Conservation (phyloP, 2,888 invertebrate genomes). For the Arge pagana region DNA sequence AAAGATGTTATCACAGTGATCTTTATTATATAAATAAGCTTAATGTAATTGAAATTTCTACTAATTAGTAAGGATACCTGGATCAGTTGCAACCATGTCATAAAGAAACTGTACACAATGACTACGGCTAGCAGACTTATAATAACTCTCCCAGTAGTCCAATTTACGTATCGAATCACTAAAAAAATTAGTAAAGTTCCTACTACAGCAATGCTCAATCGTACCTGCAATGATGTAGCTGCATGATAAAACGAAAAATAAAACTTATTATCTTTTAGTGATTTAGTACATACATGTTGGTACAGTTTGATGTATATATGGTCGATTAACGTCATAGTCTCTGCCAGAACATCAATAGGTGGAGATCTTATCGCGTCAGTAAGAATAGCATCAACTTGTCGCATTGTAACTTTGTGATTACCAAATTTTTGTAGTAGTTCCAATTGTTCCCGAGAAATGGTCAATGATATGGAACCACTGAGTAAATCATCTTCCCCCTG, state of each 20-base stretch:
- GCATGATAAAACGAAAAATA: too few relatives aligned
- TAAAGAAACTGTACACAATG: conserved; percentile 38
- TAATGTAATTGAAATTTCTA: not conserved
- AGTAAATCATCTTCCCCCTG: conserved; percentile 33
- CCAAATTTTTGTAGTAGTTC: conserved; percentile 38
- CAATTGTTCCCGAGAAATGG: conserved; percentile 38
- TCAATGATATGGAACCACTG: conserved; percentile 37
- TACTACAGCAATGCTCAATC: conserved; percentile 9
- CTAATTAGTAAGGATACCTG: conserved; percentile 33
- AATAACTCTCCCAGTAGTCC: conserved; percentile 33
- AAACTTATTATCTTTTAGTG: not conserved
- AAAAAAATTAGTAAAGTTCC: conserved; percentile 26
- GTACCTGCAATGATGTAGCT: not conserved
- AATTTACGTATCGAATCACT: conserved; percentile 28
- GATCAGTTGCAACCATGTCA: conserved; percentile 46
- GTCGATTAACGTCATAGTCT: not conserved
- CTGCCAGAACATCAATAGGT: conserved; percentile 19
- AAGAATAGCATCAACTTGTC: conserved; percentile 44
- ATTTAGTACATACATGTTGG: conserved; percentile 2
- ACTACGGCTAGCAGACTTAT: conserved; percentile 32
- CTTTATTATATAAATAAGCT: too few relatives aligned
- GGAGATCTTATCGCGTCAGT: conserved; percentile 35
- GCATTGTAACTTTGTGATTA: conserved; percentile 35
- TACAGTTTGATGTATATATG: not conserved
- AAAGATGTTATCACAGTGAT: too few relatives aligned